A percentile compares a stretch with the other conserved stretches of the same genome.
phyloP scores from a whole-genome alignment of 2,888 invertebrate species.

The Tipula unca region DNA sequence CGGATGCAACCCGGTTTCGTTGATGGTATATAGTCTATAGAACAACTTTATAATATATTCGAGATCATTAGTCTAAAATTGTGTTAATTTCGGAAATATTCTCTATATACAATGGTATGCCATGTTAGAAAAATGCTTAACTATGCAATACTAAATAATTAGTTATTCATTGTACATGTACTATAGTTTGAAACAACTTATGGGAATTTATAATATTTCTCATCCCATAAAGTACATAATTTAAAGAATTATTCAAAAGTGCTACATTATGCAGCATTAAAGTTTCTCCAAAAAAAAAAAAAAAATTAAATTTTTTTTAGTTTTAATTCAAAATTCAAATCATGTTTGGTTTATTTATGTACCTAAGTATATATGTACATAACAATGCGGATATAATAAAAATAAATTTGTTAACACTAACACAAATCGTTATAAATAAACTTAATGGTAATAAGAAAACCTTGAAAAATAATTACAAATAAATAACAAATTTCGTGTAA shows the following conservation, averaged over 20 bases:
- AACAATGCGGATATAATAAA: not conserved
- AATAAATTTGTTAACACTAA: not conserved
- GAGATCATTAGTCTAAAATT: no score
- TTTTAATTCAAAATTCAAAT: not conserved
- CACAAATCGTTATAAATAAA: not conserved
- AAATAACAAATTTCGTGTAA: not conserved
- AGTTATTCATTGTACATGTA: no score
- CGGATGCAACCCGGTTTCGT: no score
- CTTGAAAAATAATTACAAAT: slow-evolving; percentile 8
- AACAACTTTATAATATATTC: no score
- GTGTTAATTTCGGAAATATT: no score
- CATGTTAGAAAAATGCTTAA: no score
- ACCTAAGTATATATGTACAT: no score
- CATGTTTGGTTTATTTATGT: not conserved
- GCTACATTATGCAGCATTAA: not conserved
- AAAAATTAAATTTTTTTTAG: no score
- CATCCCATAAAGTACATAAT: not conserved
- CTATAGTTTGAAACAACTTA: no score
- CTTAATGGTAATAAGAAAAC: slow-evolving; percentile 8
- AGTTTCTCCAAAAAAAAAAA: not conserved
- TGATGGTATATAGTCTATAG: no score
- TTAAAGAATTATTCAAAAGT: not conserved
- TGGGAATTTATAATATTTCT: not conserved
- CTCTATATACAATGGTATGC: no score
- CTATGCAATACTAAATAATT: no score